Evolutionary conservation across 2,888 invertebrate genomes (phyloP).

Genomic region (Synergus gifuensis): DNA sequence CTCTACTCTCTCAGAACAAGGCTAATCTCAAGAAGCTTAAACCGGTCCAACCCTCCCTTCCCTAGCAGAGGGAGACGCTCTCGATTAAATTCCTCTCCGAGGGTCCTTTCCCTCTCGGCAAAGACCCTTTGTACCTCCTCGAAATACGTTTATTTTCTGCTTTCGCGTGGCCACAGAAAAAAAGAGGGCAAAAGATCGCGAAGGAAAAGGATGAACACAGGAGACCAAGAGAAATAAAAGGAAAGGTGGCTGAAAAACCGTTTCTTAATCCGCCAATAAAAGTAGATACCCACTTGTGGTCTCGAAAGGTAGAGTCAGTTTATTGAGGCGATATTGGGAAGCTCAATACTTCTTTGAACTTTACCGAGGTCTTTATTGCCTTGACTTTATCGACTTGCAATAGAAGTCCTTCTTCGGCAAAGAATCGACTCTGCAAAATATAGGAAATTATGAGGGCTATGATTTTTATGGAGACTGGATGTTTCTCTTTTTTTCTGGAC

Average conservation of each 20-base stretch:
- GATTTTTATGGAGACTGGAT: constrained; percentile 3
- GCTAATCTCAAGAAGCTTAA: constrained; percentile 43
- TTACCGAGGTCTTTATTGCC: constrained; percentile 39
- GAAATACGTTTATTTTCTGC: constrained; percentile 36
- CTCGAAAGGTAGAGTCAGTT: constrained; percentile 37
- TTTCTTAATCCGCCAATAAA: constrained; percentile 41
- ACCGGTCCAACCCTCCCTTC: constrained; percentile 8
- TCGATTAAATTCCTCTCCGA: constrained; percentile 41
- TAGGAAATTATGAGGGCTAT: constrained; percentile 27
- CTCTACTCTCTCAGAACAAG: constrained; percentile 24
- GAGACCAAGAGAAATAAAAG: constrained; percentile 7
- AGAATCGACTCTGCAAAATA: constrained; percentile 31
- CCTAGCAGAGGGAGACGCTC: constrained; percentile 17
- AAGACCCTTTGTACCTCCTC: constrained; percentile 41
- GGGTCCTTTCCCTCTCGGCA: constrained; percentile 31
- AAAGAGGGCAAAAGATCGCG: neutral
- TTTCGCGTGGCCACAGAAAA: constrained; percentile 22
- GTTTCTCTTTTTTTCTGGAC: neutral
- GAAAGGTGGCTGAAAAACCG: constrained; percentile 34
- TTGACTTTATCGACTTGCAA: constrained; percentile 35
- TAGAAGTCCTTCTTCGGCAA: neutral
- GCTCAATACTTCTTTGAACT: constrained; percentile 41
- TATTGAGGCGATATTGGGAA: constrained; percentile 38
- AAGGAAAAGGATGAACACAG: neutral
- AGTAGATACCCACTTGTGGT: constrained; percentile 41